Base-by-base conservation (phyloP, 2,888 invertebrate genomes). In the Cephus spinipes region DNA sequence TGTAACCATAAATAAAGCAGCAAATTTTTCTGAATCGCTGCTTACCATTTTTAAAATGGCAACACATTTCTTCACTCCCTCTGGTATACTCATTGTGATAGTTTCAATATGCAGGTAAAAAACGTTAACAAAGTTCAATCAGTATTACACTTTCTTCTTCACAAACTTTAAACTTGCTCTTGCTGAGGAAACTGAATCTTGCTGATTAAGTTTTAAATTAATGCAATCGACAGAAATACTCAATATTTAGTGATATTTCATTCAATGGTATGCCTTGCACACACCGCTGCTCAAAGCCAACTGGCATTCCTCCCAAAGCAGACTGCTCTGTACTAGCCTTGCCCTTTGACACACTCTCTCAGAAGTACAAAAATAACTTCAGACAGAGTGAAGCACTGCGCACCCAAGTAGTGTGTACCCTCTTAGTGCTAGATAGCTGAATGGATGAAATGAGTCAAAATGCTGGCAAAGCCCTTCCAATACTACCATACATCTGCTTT, bases 1-100 rank as follows among this genome's bases (percentile, higher is more conserved):
- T 3, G 98, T 97, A 76, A 98, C 97, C 95, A 98, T 96, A 91
- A 98, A 97, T 75, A 98, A 93, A 1, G 96, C 97, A 69, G 98
- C 97, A 91, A 98, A 97, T 91, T 97, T 97, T 91, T 98, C 97
- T 0, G 97, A 97, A 91, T 98, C 98, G 90, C 94, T 96, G 87
- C 94, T 94, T 15, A 97, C 96, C 87, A 94, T 94, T 91, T 96
- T 95, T 84, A 98, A 92, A 87, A 97, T 95, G 81, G 94, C 94
- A 85, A 96, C 95, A 92, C 97, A 97, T 93, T 97, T 97, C 91
- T 96, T 95, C 82, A 98, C 96, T 81, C 96, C 94, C 88, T 97
- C 97, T 83, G 97, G 95, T 91, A 96, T 93, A 85, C 87, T 84
- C 87, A 88, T 88, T 79, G 81, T 86, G 74, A 32, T 76, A 31